Percentiles rank a stretch among this genome's conserved stretches.
These are phyloP conservation scores for Clarias platycephalus DNA, from an alignment of 2,797 vertebrate genomes.

Conservation along the genomic window DNA sequence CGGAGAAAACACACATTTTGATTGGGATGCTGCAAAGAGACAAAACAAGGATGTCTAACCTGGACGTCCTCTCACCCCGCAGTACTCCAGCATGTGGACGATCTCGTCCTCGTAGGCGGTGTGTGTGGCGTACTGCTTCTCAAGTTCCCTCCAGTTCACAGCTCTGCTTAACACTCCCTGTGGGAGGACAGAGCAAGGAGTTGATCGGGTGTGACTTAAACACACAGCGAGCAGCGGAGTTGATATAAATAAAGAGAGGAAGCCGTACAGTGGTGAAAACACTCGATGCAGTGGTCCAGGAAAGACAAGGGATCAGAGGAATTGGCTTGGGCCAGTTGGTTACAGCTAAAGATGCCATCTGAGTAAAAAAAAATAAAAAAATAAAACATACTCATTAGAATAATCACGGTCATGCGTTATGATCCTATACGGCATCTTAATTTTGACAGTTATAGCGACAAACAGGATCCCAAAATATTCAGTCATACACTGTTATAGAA, in stretches of 20 bases:
- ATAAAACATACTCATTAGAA: neutral
- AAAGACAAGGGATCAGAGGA: slow-evolving; percentile 92
- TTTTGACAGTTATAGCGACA: no score
- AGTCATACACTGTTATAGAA: neutral
- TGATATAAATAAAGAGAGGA: neutral
- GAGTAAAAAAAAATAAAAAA: neutral
- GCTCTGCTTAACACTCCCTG: slow-evolving; percentile 95
- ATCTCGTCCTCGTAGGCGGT: slow-evolving; percentile 95
- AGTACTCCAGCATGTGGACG: slow-evolving; percentile 91
- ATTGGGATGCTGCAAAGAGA: neutral
- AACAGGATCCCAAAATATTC: neutral
- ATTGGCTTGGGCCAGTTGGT: slow-evolving; percentile 98
- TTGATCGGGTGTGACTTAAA: neutral
- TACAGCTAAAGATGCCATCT: slow-evolving; percentile 98
- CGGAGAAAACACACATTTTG: neutral
- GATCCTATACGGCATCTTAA: neutral
- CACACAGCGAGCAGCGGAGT: neutral
- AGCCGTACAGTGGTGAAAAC: slow-evolving; percentile 93
- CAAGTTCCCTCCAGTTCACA: slow-evolving; percentile 92
- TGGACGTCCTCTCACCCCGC: slow-evolving; percentile 80
- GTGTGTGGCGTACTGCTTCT: slow-evolving; percentile 91
- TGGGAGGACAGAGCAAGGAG: slow-evolving; percentile 47
- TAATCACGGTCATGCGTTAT: neutral
- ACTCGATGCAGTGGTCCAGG: slow-evolving; percentile 96
- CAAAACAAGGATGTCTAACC: neutral